Evolutionary conservation across 2,113 vertebrate species (phyloP), one percentile per base, ranked within the genome.

Genomic region (Scalopus aquaticus): DNA sequence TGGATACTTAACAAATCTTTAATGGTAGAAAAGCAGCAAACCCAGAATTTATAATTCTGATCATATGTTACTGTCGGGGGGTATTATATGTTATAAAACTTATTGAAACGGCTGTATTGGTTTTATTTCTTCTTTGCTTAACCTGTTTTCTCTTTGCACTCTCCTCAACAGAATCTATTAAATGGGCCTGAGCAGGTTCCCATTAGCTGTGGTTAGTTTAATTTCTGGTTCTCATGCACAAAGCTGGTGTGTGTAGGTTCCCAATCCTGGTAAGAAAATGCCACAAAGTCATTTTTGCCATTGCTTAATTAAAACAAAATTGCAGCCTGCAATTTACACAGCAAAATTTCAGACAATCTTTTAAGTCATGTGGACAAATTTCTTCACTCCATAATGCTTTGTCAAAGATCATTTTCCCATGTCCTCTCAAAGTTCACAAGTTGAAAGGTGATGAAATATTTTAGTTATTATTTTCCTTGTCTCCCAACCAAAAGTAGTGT

Each of bases 211-310:
- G 96, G 95, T 96, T 88, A 95, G 64, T 95, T 95, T 97, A 95
- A 96, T 97, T 96, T 94, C 90, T 95, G 81, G 92, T 97, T 97
- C 96, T 97, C 97, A 96, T 93, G 95, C 81, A 92, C 81, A 96
- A 95, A 97, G 56, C 84, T 96, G 90, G 83, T 95, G 92, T 82
- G 51, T 97, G 58, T 91, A 95, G 85, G 90, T 92, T 93, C 73
- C 78, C 90, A 89, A n/a, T 92, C 67, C 49, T 92, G 72, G 82
- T 95, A 96, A 91, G n/a, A 86, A 97, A 97, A 96, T 93, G 72
- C 93, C 94, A 95, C 94, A 95, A 94, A 94, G 72, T 46, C 82
- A 92, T 95, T 94, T 93, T 90, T 73, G 77, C 54, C 70, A 89
- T 95, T 95, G 78, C 77, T 95, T 97, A 94, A 96, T 97, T 97